These are phyloP conservation scores for Cotesia chilonis DNA, from an alignment of 1,140 invertebrate genomes.

Conservation along the genomic window DNA sequence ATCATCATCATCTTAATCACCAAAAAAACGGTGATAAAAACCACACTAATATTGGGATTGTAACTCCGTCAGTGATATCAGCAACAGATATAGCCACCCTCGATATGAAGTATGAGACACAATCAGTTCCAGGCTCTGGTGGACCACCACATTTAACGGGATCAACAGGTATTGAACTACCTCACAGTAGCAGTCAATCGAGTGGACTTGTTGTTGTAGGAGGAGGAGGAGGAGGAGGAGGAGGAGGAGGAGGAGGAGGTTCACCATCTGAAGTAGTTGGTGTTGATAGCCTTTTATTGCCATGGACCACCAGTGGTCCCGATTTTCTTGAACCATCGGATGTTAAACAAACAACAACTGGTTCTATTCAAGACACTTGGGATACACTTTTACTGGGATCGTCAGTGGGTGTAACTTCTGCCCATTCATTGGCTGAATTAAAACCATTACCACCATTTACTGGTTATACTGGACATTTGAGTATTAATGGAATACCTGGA, in stretches of 20 bases:
- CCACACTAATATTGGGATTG: constrained; percentile 1
- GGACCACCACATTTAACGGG: constrained; percentile 54
- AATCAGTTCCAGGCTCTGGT: constrained; percentile 51
- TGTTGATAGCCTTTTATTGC: constrained; percentile 68
- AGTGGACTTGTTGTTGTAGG: constrained; percentile 56
- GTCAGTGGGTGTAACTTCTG: constrained; percentile 56
- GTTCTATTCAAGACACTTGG: constrained; percentile 60
- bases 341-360: constrained; percentile 60
- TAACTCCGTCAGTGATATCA: constrained; percentile 41
- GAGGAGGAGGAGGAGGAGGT: constrained; percentile 43
- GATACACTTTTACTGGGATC: constrained; percentile 64
- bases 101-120: constrained; percentile 64
- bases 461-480: constrained; percentile 82
- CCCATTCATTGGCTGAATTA: constrained; percentile 75
- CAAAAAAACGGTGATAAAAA: constrained; percentile 30
- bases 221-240: constrained; percentile 34
- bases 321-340: constrained; percentile 61
- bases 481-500: constrained; percentile 85
- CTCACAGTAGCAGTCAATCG: constrained; percentile 57
- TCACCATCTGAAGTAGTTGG: constrained; percentile 59
- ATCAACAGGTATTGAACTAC: constrained; percentile 56
- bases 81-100: constrained; percentile 40
- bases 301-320: constrained; percentile 67
- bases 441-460: constrained; percentile 88
- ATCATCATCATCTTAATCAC: constrained; percentile 6